phyloP scores from a whole-genome alignment of 64 coral and sea anemone genomes.

The Dendrophyllia cribrosa region DNA sequence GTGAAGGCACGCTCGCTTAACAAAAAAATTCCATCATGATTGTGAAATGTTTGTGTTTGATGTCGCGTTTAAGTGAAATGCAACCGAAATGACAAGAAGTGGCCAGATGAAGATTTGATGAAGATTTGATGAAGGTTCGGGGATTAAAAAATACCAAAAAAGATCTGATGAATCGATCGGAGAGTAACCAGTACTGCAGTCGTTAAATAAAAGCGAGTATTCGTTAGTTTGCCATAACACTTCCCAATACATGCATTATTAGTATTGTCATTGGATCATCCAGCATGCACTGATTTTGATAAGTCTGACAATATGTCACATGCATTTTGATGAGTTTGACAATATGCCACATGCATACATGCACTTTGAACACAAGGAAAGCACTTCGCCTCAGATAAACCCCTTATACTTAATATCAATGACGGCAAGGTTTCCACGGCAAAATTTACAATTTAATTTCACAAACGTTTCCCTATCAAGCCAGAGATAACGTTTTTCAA shows the following conservation, averaged over 20 bases:
- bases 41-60: neutral
- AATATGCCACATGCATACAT: neutral
- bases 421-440: neutral
- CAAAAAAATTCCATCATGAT: neutral
- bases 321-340: too few relatives aligned
- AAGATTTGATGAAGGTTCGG: too few relatives aligned
- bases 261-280: neutral
- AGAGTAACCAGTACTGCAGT: neutral
- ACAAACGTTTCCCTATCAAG: slow-evolving; percentile 57
- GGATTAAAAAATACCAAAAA: too few relatives aligned
- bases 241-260: neutral
- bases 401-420: neutral
- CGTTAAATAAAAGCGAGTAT: neutral
- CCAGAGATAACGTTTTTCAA: slow-evolving; percentile 54
- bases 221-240: neutral
- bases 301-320: too few relatives aligned
- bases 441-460: neutral
- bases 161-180: too few relatives aligned
- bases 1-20: neutral
- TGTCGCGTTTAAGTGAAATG: too few relatives aligned
- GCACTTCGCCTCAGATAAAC: neutral
- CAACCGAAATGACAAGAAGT: too few relatives aligned
- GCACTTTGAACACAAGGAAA: neutral
- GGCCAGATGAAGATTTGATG: too few relatives aligned
- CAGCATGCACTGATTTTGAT: neutral